phyloP scores from a whole-genome alignment of 2,888 invertebrate species.

The Tortricodes alternella region DNA sequence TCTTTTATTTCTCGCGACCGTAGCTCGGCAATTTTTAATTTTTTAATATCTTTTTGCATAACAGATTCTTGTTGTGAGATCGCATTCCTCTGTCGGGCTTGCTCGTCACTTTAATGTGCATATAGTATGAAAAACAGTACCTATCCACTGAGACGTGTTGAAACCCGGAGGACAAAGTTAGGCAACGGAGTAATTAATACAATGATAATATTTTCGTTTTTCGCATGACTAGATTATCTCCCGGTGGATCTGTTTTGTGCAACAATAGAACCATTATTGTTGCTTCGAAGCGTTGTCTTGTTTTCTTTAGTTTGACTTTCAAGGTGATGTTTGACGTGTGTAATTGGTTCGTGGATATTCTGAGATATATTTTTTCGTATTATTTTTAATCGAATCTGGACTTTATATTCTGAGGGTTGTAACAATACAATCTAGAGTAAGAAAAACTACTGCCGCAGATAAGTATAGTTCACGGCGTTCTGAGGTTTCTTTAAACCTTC shows the following conservation, averaged over 20 bases:
- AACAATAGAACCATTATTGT: constrained; percentile 73
- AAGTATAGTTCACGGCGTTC: too few relatives aligned
- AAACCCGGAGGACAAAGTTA: constrained; percentile 39
- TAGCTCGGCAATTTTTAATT: constrained; percentile 37
- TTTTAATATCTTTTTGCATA: constrained; percentile 42
- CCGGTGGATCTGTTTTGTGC: constrained; percentile 56
- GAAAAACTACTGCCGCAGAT: too few relatives aligned
- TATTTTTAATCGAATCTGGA: not conserved
- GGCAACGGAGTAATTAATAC: constrained; percentile 56
- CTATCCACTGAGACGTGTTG: constrained; percentile 40
- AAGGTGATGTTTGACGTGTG: constrained; percentile 74
- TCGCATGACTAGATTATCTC: constrained; percentile 66
- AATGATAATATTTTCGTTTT: constrained; percentile 65
- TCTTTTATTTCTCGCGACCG: constrained; percentile 32
- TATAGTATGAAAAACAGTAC: constrained; percentile 47
- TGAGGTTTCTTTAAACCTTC: not conserved
- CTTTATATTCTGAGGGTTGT: not conserved
- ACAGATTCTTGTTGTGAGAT: constrained; percentile 45
- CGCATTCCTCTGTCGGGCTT: constrained; percentile 37
- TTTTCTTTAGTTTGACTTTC: constrained; percentile 66
- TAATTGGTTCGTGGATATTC: constrained; percentile 54
- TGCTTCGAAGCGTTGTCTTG: constrained; percentile 52
- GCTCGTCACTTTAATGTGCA: constrained; percentile 53
- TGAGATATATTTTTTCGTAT: not conserved
- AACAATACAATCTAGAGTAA: too few relatives aligned